Base-by-base conservation (phyloP, 2,113 vertebrate species). In the Murina feae region DNA sequence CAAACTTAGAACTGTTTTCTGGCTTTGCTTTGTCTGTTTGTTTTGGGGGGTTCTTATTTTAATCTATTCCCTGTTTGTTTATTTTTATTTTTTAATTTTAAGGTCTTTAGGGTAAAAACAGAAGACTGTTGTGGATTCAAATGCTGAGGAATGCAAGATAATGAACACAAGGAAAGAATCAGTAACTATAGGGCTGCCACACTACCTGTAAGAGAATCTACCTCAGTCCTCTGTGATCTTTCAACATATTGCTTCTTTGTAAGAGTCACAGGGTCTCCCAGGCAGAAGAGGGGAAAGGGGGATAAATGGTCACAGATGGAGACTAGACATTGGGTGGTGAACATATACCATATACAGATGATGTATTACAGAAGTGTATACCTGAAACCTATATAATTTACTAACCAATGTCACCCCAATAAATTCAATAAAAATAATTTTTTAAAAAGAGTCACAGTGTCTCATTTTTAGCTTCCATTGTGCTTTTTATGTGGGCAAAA, bases 401-500 rank as follows among this genome's bases (percentile, higher is more conserved):
- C 20, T 51, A 18, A 51, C 47, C 30, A n/a, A n/a, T n/a, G 74
- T 51, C 30, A 76, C 30, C 47, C 30, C 74, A 76, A 51, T 76
- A n/a, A n/a, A 51, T 76, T n/a, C 47, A 47, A 76, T 76, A 51
- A 51, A 75, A 76, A 49, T 76, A 76, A 51, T n/a, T 51, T n/a
- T 76, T 76, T 0, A 21, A 49, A 49, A 55, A 90, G 16, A 44
- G 10, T 76, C 32, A 65, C 28, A 35, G 3, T 49, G 58, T 86
- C 71, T 93, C 75, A 82, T 51, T 51, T 91, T 95, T 74, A 69
- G 20, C 30, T 96, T 72, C 39, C 89, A 89, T 91, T 60, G 75
- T 91, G 94, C 69, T 87, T 97, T 95, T 96, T 91, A 96, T 97
- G 86, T 91, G 94, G 65, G 83, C 55, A 86, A 92, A 95, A 97